phyloP scores from a whole-genome alignment of 1,140 invertebrate genomes.

The Papilio xuthus region DNA sequence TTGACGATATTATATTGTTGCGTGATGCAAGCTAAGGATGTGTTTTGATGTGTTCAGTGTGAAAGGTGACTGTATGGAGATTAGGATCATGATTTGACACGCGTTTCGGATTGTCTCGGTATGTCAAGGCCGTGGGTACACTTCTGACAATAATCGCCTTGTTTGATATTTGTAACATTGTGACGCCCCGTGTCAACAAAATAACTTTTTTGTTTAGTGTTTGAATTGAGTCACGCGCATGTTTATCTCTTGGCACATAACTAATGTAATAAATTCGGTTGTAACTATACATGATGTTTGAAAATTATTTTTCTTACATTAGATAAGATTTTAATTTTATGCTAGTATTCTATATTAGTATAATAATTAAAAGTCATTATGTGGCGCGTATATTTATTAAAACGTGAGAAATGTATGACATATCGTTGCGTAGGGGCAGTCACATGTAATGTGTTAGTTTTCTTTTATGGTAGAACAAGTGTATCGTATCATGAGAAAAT shows the following conservation, averaged over 20 bases:
- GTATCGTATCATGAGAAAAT: conserved; percentile 53
- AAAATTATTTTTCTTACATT: too few species aligned
- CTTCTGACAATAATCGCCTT: conserved; percentile 62
- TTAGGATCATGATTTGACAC: conserved; percentile 71
- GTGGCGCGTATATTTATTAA: conserved; percentile 54
- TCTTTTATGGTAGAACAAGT: conserved; percentile 55
- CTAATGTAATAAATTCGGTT: background rate
- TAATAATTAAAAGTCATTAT: conserved; percentile 27
- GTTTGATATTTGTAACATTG: conserved; percentile 51
- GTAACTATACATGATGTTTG: too few species aligned
- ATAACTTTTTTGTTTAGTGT: conserved; percentile 63
- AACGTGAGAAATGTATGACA: conserved; percentile 75
- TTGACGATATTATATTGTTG: conserved; percentile 58
- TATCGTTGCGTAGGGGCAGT: conserved; percentile 56
- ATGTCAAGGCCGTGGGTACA: conserved; percentile 69
- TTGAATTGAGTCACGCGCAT: conserved; percentile 56
- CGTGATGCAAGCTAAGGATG: conserved; percentile 61
- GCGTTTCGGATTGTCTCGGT: conserved; percentile 59
- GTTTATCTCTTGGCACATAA: conserved; percentile 15
- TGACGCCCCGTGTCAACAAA: conserved; percentile 56
- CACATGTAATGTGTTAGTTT: conserved; percentile 59
- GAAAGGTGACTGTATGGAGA: conserved; percentile 77
- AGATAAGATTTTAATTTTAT: background rate
- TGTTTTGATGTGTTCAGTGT: conserved; percentile 55
- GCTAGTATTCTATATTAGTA: background rate